Percentiles rank a stretch among this genome's conserved stretches.
Conservation (phyloP, 2,113 vertebrate species). For the Podarcis raffonei region DNA sequence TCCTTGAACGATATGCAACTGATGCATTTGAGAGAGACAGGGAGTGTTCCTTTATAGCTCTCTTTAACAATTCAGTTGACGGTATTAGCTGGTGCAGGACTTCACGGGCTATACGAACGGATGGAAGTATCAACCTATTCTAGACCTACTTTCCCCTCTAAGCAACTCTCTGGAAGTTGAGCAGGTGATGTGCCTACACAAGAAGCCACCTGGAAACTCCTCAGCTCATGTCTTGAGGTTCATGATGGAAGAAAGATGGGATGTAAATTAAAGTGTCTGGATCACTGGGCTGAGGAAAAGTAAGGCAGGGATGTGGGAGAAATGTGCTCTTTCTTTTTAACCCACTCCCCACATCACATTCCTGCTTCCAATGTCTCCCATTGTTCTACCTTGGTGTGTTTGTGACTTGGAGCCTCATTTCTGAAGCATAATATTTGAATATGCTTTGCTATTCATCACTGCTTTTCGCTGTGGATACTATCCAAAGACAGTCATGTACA, state of each 20-base stretch:
- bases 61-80: too few relatives aligned
- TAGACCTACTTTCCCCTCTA: background rate
- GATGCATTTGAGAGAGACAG: background rate
- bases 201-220: background rate
- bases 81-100: background rate
- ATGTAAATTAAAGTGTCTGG: background rate
- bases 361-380: too few relatives aligned
- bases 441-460: background rate
- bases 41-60: too few relatives aligned
- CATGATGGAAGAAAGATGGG: background rate
- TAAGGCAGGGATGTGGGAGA: background rate
- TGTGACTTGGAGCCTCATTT: too few relatives aligned
- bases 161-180: background rate
- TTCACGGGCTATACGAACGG: background rate
- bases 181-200: background rate
- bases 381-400: too few relatives aligned
- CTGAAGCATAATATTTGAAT: too few relatives aligned
- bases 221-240: background rate
- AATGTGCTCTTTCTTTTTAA: too few relatives aligned
- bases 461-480: background rate
- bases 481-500: background rate
- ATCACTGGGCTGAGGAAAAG: background rate
- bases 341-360: too few relatives aligned
- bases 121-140: background rate
- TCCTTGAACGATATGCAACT: background rate